Evolutionary conservation across 2,888 invertebrate species (phyloP).

Genomic region (Himalopsyche tibetana): DNA sequence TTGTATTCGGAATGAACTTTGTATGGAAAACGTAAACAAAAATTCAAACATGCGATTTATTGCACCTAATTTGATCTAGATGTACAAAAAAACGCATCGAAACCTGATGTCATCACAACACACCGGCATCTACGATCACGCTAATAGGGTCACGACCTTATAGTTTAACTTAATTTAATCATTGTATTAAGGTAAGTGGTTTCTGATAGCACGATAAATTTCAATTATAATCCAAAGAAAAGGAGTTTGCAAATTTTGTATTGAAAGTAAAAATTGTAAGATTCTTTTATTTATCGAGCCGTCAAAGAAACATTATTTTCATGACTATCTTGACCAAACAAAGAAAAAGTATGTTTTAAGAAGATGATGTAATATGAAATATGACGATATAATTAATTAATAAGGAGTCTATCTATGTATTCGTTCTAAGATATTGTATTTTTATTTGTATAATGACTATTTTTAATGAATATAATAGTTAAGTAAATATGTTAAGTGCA

Average conservation of each 20-base stretch:
- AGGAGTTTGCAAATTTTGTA: not conserved
- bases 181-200: slow-evolving; percentile 14
- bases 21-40: slow-evolving; percentile 6
- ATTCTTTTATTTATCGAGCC: too few species aligned
- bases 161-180: not conserved
- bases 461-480: too few species aligned
- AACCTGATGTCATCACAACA: slow-evolving; percentile 15
- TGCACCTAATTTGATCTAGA: slow-evolving; percentile 20
- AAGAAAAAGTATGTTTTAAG: too few species aligned
- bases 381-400: too few species aligned
- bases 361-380: too few species aligned
- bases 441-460: too few species aligned
- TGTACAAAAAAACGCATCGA: slow-evolving; percentile 16
- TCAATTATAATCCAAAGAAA: slow-evolving; percentile 20
- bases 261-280: not conserved
- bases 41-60: not conserved
- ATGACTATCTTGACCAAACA: too few species aligned
- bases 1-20: not conserved
- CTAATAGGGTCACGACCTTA: slow-evolving; percentile 18
- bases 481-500: too few species aligned
- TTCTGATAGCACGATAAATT: slow-evolving; percentile 15
- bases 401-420: too few species aligned
- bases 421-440: too few species aligned
- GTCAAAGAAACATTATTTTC: too few species aligned
- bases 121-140: slow-evolving; percentile 12